A percentile compares a stretch with the other conserved stretches of the same genome.
Conservation (phyloP, 2,113 vertebrate species). For the Dascyllus trimaculatus region DNA sequence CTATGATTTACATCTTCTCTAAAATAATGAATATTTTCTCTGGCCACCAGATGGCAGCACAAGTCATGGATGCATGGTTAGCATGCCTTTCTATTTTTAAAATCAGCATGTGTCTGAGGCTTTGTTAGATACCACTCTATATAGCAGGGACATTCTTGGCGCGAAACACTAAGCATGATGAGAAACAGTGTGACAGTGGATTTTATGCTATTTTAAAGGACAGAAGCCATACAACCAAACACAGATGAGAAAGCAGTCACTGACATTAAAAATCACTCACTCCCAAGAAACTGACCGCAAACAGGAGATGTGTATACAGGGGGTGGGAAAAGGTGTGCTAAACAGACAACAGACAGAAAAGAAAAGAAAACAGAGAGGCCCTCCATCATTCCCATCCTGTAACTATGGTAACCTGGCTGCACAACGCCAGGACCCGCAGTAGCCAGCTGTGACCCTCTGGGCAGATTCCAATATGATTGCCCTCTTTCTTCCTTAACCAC, state of each 20-base stretch:
- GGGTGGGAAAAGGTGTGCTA: slow-evolving; percentile 10
- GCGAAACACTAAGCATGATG: slow-evolving; percentile 11
- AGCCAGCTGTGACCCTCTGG: slow-evolving; percentile 73
- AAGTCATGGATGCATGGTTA: slow-evolving; percentile 29
- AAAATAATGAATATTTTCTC: neutral
- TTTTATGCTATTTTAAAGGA: slow-evolving; percentile 18
- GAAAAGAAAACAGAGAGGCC: slow-evolving; percentile 14
- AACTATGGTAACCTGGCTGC: slow-evolving; percentile 74
- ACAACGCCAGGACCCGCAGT: slow-evolving; percentile 59
- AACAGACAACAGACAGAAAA: slow-evolving; percentile 36
- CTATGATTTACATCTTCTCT: neutral
- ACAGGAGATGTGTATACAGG: neutral
- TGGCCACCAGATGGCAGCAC: slow-evolving; percentile 81
- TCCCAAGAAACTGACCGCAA: neutral
- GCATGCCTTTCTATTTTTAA: slow-evolving; percentile 81
- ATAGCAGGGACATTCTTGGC: slow-evolving; percentile 57
- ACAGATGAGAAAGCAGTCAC: neutral
- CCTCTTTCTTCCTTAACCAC: slow-evolving; percentile 39
- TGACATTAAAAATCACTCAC: neutral
- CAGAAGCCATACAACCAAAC: neutral
- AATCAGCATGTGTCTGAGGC: slow-evolving; percentile 73
- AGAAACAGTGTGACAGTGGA: slow-evolving; percentile 13
- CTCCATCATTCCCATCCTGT: slow-evolving; percentile 68
- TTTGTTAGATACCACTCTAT: slow-evolving; percentile 72
- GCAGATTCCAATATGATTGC: slow-evolving; percentile 62